phyloP scores from a whole-genome alignment of 2,113 vertebrate genomes.

The Phrynosoma blainvillii region DNA sequence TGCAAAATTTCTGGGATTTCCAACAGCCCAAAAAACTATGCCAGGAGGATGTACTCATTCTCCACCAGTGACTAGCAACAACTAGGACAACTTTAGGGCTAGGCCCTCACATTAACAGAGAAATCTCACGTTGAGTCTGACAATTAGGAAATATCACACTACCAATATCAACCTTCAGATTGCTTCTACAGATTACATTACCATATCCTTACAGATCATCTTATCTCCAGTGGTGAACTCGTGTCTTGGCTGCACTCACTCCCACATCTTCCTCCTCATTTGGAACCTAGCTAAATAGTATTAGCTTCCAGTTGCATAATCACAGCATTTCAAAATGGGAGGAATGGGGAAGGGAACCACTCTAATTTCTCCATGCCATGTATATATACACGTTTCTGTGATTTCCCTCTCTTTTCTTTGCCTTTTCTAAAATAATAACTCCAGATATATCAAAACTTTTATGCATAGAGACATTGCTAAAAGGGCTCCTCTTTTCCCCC shows the following conservation, averaged over 20 bases:
- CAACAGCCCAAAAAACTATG: not conserved
- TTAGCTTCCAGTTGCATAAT: not conserved
- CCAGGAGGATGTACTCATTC: not conserved
- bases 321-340: not conserved
- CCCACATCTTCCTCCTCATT: constrained; percentile 30
- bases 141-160: not conserved
- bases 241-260: not conserved
- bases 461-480: too few relatives aligned
- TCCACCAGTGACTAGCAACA: not conserved
- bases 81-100: not conserved
- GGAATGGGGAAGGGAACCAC: not conserved
- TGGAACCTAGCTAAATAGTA: constrained; percentile 29
- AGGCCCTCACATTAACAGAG: not conserved
- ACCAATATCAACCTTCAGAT: not conserved
- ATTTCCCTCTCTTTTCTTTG: too few relatives aligned
- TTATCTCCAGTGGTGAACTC: not conserved
- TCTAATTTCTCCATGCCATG: too few relatives aligned
- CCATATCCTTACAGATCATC: not conserved
- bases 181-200: constrained; percentile 47
- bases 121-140: not conserved
- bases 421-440: too few relatives aligned
- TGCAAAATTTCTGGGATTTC: not conserved
- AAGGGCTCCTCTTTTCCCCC: too few relatives aligned
- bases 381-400: too few relatives aligned
- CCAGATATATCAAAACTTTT: too few relatives aligned